Evolutionary conservation across 2,888 invertebrate genomes (phyloP), one percentile per base, ranked within the genome.

Genomic region (Cephus pygmeus): DNA sequence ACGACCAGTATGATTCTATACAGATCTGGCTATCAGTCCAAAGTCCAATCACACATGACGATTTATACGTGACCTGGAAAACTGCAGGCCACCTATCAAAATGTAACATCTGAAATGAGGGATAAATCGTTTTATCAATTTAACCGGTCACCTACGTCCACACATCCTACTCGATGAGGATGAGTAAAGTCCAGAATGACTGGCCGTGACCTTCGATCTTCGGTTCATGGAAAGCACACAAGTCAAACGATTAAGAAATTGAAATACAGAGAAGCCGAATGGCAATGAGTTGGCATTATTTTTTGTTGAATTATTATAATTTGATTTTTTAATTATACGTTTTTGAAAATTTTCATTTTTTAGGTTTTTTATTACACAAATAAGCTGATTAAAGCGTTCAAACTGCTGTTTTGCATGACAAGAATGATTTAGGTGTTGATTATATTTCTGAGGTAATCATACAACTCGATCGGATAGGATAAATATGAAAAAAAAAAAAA

Each of bases 321-420:
- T 56, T 2, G 23, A 56, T 56, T 23, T 56, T 23, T 23, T 9
- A 23, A 23, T 40, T 40, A 40, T 15, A 40, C 15, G 15, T 23
- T 56, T 56, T 56, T 56, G 2, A 23, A 23, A 23, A 9, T 56
- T 23, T 9, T 23, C 0, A 56, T 56, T 23, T 2, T 15, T 56
- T 4, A 23, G 9, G 9, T 56, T 6, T 56, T 23, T 2, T 9
- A 23, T 56, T 36, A 36, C 12, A 35, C 3, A 6, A 4, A 23
- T 15, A 15, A 9, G 75, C 36, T 2, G 31, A 35, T 15, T 68
- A 30, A 73, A 69, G 6, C 9, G 31, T 75, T 15, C 68, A 35
- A n/a, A 79, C 77, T 12, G 79, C 75, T 12, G 75, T 78, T 11
- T 11, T 79, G 33, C 73, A 76, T 11, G 79, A 77, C 6, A 76